Evolutionary conservation across 2,888 invertebrate genomes (phyloP).

Genomic region (Melanostoma scalare): DNA sequence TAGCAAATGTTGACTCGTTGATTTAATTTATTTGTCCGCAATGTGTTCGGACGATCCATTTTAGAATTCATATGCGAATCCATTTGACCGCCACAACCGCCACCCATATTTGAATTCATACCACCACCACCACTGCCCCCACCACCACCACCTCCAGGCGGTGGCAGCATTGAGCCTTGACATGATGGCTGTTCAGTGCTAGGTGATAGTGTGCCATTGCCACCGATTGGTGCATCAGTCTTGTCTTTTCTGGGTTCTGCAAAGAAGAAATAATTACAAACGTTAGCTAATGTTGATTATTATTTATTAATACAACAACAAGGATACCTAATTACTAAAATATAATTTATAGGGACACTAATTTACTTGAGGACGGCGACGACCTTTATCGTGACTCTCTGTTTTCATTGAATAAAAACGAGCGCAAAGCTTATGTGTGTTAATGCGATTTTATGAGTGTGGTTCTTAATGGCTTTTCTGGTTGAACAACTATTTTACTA

Average conservation of each 20-base stretch:
- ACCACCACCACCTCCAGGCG: slow-evolving; percentile 82
- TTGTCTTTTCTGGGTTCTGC: slow-evolving; percentile 96
- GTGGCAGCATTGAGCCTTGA: slow-evolving; percentile 81
- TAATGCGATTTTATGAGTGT: slow-evolving; percentile 42
- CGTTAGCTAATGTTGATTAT: no score
- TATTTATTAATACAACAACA: no score
- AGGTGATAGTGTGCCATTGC: slow-evolving; percentile 86
- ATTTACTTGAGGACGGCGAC: slow-evolving; percentile 5
- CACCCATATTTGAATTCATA: slow-evolving; percentile 70
- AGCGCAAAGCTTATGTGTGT: background rate
- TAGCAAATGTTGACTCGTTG: slow-evolving; percentile 89
- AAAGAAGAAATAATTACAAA: slow-evolving; percentile 81
- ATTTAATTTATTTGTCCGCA: slow-evolving; percentile 89
- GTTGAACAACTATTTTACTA: background rate
- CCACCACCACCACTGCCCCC: slow-evolving; percentile 75
- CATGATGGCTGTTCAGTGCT: slow-evolving; percentile 83
- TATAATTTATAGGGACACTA: slow-evolving; percentile 6
- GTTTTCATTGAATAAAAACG: no score
- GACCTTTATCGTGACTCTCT: no score
- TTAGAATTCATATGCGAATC: slow-evolving; percentile 82
- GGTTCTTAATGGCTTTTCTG: slow-evolving; percentile 40
- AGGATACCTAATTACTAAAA: no score
- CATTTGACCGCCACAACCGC: slow-evolving; percentile 76
- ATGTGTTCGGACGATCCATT: slow-evolving; percentile 91
- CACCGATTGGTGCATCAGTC: slow-evolving; percentile 86